Percentiles rank a stretch among this genome's conserved stretches.
Evolutionary conservation across 2,888 invertebrate genomes (phyloP).

Genomic region (Orthosia gracilis): DNA sequence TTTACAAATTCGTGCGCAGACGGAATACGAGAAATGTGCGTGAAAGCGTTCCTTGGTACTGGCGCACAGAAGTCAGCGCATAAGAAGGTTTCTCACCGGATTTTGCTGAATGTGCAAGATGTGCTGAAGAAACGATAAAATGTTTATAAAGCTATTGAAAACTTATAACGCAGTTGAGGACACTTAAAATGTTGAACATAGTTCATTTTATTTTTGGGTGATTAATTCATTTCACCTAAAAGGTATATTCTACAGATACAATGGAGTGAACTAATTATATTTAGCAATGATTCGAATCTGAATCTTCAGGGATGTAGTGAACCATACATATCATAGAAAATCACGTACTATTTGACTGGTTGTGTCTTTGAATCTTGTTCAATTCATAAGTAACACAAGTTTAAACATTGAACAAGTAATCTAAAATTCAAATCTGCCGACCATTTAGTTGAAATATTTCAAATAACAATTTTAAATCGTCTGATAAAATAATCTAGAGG

Average conservation of each 20-base stretch:
- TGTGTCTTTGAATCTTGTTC: neutral
- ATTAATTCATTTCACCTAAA: too few species aligned
- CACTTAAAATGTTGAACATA: too few species aligned
- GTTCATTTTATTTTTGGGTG: too few species aligned
- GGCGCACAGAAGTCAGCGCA: constrained; percentile 78
- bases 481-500: constrained; percentile 18
- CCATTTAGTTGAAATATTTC: constrained; percentile 26
- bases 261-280: neutral
- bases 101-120: constrained; percentile 84
- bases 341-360: neutral
- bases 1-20: constrained; percentile 84
- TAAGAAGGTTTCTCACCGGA: constrained; percentile 80
- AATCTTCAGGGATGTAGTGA: neutral
- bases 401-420: neutral
- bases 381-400: too few species aligned
- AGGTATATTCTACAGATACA: neutral
- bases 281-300: neutral
- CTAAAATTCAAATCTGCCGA: constrained; percentile 18
- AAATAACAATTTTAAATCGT: constrained; percentile 39
- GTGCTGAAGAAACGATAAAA: constrained; percentile 86
- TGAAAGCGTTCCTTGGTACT: constrained; percentile 84
- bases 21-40: constrained; percentile 85
- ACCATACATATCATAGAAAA: neutral
- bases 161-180: too few species aligned
- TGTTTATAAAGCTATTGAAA: neutral